Evolutionary conservation across 2,797 vertebrate species (phyloP).

Genomic region (Argya squamiceps): DNA sequence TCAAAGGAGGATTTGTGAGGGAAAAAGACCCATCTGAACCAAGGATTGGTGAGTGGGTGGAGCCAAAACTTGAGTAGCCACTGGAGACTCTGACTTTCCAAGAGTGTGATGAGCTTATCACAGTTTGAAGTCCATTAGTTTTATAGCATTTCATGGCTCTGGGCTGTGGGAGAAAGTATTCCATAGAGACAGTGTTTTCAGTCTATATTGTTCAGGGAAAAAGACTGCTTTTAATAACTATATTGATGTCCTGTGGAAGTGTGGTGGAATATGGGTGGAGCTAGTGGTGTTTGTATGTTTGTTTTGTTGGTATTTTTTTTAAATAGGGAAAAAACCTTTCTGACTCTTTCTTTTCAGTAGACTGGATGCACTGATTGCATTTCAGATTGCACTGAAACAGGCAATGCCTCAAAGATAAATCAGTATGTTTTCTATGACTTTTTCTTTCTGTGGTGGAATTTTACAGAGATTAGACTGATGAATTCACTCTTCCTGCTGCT

Average conservation of each 20-base stretch:
- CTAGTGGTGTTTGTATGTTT: not conserved
- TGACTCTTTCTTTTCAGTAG: not conserved
- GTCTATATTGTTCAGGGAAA: not conserved
- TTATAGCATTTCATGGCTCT: not conserved
- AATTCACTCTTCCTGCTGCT: not conserved
- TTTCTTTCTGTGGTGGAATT: not conserved
- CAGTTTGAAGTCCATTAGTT: not conserved
- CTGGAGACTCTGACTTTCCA: not conserved
- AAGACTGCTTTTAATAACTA: not conserved
- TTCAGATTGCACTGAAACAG: not conserved
- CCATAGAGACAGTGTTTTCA: not conserved
- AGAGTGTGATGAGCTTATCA: not conserved
- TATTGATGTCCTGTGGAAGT: not conserved
- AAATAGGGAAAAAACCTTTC: fast-evolving
- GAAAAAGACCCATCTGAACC: not conserved
- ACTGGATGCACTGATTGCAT: not conserved
- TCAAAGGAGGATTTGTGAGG: not conserved
- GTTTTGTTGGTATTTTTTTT: too few species aligned
- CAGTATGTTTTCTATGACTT: not conserved
- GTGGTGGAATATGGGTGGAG: not conserved
- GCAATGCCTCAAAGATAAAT: not conserved
- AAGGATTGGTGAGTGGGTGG: not conserved
- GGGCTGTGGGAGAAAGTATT: not conserved
- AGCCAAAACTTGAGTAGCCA: not conserved
- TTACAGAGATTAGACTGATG: not conserved